Evolutionary conservation across 2,888 invertebrate species (phyloP), one percentile per base, ranked within the genome.

Genomic region (Eurois occulta): DNA sequence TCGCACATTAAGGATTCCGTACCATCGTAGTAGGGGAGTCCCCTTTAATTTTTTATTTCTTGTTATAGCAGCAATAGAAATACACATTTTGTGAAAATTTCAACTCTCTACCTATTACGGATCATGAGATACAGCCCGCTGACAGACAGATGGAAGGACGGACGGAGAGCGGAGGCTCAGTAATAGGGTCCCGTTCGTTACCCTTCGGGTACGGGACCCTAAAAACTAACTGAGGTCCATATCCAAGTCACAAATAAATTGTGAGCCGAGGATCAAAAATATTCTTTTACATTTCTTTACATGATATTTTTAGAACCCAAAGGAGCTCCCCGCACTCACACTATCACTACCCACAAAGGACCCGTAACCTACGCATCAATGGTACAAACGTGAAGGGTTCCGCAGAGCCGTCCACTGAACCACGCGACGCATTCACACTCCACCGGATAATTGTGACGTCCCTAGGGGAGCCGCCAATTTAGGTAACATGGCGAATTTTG

Each of bases 341-440:
- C 52, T 60, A n/a, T 43, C n/a, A n/a, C n/a, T 28, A 35, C n/a
- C 32, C 11, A 68, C 35, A 76, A 77, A 81, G 76, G 72, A 79
- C 43, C 38, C 6, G 62, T 74, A 77, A 41, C 70, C 32, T 52
- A 78, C 71, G 78, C 80, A 68, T 88, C 76, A 78, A 74, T 83
- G 52, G 64, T 52, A 62, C 75, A 80, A 80, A 80, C 77, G 38
- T 62, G 68, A 58, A 66, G 85, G 87, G 86, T 77, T 78, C 62
- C 46, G 48, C 66, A 77, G 73, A 70, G 48, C 68, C 38, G 52
- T 48, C 74, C 70, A 70, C 65, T 65, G 65, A 65, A 65, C 75
- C 80, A 79, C 28, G 76, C 66, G 68, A 46, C 70, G 83, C 89
- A 87, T 87, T 89, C 81, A 89, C 87, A 89, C 87, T 81, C 72